These are phyloP conservation scores for Tyrannus savana DNA, from an alignment of 2,113 vertebrate species.

Conservation along the genomic window DNA sequence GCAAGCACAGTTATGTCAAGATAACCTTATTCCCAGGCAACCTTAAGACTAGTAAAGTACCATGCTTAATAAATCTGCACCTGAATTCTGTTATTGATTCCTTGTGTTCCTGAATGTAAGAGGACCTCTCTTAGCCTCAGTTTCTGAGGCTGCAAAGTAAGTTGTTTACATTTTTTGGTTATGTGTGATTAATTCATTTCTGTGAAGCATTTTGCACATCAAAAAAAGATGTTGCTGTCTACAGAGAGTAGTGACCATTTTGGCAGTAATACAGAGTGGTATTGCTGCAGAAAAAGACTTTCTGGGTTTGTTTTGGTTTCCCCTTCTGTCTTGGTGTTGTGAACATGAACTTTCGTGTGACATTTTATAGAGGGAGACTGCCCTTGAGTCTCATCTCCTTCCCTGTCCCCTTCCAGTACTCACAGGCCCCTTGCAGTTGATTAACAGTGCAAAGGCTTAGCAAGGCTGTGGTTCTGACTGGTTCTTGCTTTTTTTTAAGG, in stretches of 20 bases:
- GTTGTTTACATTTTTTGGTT: not conserved
- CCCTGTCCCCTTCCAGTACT: not conserved
- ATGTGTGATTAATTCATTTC: not conserved
- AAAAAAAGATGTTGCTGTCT: not conserved
- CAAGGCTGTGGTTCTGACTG: not conserved
- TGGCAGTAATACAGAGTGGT: not conserved
- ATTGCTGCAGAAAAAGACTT: not conserved
- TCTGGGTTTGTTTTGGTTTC: not conserved
- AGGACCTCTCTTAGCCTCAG: not conserved
- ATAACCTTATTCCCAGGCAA: not conserved
- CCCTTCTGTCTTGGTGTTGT: not conserved
- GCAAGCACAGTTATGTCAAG: not conserved
- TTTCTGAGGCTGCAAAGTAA: not conserved
- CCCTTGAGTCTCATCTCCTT: not conserved
- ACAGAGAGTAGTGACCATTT: not conserved
- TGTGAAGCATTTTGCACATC: not conserved
- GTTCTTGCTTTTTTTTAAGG: not conserved
- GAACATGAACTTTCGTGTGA: rapidly evolving
- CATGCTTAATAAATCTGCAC: not conserved
- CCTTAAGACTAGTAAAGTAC: not conserved
- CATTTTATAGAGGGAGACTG: not conserved
- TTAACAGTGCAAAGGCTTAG: not conserved
- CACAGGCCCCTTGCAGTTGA: not conserved
- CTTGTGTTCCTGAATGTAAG: not conserved
- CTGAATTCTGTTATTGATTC: not conserved